Conservation (phyloP, 2,797 vertebrate species). For the Leucoraja ocellata region DNA sequence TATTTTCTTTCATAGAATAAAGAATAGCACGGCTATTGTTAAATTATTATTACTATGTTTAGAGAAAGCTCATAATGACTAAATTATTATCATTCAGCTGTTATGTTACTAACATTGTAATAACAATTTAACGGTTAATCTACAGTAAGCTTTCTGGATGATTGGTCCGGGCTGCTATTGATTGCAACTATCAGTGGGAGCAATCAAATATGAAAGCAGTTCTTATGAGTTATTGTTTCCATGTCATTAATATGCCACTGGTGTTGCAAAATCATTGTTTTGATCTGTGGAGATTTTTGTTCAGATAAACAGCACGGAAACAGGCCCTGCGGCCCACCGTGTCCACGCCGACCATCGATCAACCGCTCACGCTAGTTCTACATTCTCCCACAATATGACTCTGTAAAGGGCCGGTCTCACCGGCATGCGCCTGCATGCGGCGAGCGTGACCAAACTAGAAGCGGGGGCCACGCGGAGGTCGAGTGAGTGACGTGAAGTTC, state of each 20-base stretch:
- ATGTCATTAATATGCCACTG: background rate
- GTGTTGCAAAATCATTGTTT: background rate
- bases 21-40: background rate
- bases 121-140: slow-evolving; percentile 27
- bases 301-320: too few relatives aligned
- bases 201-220: slow-evolving; percentile 33
- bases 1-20: background rate
- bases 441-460: too few relatives aligned
- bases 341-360: too few relatives aligned
- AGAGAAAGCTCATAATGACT: slow-evolving; percentile 5
- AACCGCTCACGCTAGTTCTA: too few relatives aligned
- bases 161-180: slow-evolving; percentile 16
- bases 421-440: too few relatives aligned
- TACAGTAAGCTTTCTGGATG: slow-evolving; percentile 19
- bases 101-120: slow-evolving; percentile 22
- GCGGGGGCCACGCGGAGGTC: too few relatives aligned
- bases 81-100: background rate
- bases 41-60: slow-evolving; percentile 18
- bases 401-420: too few relatives aligned
- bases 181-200: slow-evolving; percentile 28
- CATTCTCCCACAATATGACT: too few relatives aligned
- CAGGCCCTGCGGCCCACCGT: too few relatives aligned
- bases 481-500: too few relatives aligned
- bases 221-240: slow-evolving; percentile 10
- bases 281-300: background rate